phyloP scores from a whole-genome alignment of 2,113 vertebrate species.

The Cavia porcellus region DNA sequence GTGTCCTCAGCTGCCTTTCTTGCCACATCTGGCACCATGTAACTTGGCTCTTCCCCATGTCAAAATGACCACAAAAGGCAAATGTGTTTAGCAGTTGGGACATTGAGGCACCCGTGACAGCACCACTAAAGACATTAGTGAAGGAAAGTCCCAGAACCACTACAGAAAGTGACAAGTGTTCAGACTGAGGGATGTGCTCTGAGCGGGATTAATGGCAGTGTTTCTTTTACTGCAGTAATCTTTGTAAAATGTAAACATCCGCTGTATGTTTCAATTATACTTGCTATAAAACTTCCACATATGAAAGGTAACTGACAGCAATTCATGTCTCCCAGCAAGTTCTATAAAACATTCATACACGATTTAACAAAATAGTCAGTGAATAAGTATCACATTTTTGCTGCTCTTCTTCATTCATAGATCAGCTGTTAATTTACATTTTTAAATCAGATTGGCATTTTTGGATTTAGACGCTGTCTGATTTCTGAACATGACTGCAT shows the following conservation, averaged over 20 bases:
- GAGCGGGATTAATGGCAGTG: neutral
- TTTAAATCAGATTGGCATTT: neutral
- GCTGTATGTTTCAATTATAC: neutral
- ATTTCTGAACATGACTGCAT: neutral
- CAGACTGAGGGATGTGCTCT: neutral
- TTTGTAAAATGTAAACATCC: neutral
- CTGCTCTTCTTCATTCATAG: neutral
- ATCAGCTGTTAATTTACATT: neutral
- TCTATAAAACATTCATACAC: too few species aligned
- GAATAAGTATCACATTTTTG: neutral
- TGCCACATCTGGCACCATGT: neutral
- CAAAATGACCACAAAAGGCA: neutral
- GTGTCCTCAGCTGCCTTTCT: neutral
- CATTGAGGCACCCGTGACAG: neutral
- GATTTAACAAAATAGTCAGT: neutral
- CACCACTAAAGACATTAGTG: neutral
- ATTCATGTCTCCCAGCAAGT: too few species aligned
- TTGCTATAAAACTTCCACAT: neutral
- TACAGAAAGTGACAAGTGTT: neutral
- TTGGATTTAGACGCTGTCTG: neutral
- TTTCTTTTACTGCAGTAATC: neutral
- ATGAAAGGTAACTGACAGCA: neutral
- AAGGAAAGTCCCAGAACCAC: neutral
- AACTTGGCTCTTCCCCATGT: neutral
- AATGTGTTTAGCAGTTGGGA: neutral